Evolutionary conservation across 2,797 vertebrate genomes (phyloP), one percentile per base, ranked within the genome.

Genomic region (Rhinatrema bivittatum): DNA sequence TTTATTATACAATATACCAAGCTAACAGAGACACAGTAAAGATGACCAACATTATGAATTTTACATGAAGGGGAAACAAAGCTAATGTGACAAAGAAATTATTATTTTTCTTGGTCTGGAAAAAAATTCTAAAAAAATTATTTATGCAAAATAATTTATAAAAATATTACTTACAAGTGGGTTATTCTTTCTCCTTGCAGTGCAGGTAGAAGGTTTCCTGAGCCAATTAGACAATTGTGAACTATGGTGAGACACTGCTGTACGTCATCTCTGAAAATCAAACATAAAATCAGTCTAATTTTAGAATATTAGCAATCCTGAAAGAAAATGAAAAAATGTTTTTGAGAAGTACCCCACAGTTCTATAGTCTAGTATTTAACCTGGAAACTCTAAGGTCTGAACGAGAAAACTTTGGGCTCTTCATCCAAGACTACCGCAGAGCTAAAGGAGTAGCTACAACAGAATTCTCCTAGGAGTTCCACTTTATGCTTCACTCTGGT

Each of bases 171-270:
- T 94, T 67, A 98, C 95, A 97, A 76, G 29, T 89, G 84, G 59
- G 88, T 64, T 29, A 98, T 79, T 17, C 78, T 83, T 38, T 95
- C 87, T 82, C 95, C 94, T 76, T 84, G 83, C 42, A 98, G 66
- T 7, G 91, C 86, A 41, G 92, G 90, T 62, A 98, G 78, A 62
- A 97, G 56, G 56, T 87, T 84, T 28, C 93, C 94, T 20, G 93
- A 93, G 62, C 95, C 95, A 42, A 96, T 86, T 43, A 98, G 80
- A 70, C 95, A 98, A 72, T 94, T 93, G 60, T 97, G 94, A 36
- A 98, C 74, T 14, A 98, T 91, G 32, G 91, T 84, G 60, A 98
- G 84, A 68, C 91, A 88, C 68, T 96, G 92, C 1, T 95, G 86
- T 60, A 98, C 85, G 45, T 98, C 94, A 74, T 97, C 94, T 80